Percentiles rank a stretch among this genome's conserved stretches.
phyloP scores from a whole-genome alignment of 2,888 invertebrate species.

The Ormyrus nitidulus region DNA sequence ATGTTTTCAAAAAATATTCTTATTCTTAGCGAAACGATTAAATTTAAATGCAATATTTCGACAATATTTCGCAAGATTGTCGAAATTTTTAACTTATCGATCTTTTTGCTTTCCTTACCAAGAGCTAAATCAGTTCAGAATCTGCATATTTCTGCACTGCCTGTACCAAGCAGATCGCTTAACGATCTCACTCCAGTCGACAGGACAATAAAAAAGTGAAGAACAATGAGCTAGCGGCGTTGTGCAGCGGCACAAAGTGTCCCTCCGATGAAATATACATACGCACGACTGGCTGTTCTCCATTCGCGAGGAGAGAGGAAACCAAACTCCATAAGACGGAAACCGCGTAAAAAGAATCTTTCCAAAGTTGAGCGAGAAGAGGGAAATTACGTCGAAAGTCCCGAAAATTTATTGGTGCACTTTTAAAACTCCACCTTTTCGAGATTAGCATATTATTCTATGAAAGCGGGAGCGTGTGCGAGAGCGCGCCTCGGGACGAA shows the following conservation, averaged over 20 bases:
- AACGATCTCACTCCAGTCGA: slow-evolving; percentile 3
- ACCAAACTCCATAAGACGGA: slow-evolving; percentile 63
- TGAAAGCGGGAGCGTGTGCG: slow-evolving; percentile 58
- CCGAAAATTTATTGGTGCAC: slow-evolving; percentile 74
- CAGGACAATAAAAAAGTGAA: slow-evolving; percentile 47
- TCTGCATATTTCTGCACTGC: background rate
- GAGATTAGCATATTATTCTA: slow-evolving; percentile 75
- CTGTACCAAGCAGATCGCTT: slow-evolving; percentile 30
- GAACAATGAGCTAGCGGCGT: slow-evolving; percentile 20
- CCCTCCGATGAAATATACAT: slow-evolving; percentile 60
- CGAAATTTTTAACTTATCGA: slow-evolving; percentile 1
- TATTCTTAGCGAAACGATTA: no score
- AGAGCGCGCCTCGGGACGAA: slow-evolving; percentile 39
- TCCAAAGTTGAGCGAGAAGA: slow-evolving; percentile 67
- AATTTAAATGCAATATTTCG: no score
- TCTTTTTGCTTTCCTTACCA: no score
- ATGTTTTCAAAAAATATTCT: no score
- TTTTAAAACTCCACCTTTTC: slow-evolving; percentile 74
- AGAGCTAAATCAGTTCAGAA: no score
- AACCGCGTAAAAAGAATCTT: slow-evolving; percentile 67
- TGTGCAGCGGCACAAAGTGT: slow-evolving; percentile 23
- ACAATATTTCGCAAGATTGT: background rate
- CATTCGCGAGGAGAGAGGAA: slow-evolving; percentile 39
- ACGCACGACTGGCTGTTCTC: slow-evolving; percentile 13
- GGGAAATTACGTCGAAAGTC: slow-evolving; percentile 75